Evolutionary conservation across 2,113 vertebrate genomes (phyloP).

Genomic region (Ictalurus punctatus): DNA sequence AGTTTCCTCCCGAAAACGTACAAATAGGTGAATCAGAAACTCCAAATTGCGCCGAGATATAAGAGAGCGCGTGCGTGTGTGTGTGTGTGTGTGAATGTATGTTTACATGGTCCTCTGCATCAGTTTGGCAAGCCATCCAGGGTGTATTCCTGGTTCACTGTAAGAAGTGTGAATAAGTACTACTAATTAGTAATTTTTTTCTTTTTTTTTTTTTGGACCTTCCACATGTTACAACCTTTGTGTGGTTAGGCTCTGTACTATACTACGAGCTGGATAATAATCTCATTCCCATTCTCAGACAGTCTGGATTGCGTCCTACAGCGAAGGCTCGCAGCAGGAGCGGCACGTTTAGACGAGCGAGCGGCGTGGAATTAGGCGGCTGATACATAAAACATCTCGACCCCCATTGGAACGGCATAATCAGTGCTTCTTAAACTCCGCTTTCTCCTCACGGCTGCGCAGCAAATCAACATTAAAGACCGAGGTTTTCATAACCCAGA

Average conservation of each 20-base stretch:
- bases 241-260: not conserved
- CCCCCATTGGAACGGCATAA: conserved; percentile 17
- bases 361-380: conserved; percentile 10
- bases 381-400: conserved; percentile 35
- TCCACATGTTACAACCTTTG: not conserved
- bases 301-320: not conserved
- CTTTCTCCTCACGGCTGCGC: conserved; percentile 4
- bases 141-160: not conserved
- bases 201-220: not conserved
- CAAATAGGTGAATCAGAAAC: not conserved
- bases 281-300: not conserved
- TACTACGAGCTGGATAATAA: not conserved
- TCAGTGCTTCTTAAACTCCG: conserved; percentile 35
- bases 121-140: not conserved
- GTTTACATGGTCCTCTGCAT: not conserved
- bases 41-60: not conserved
- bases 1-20: not conserved
- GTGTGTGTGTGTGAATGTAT: not conserved
- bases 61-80: not conserved
- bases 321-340: not conserved
- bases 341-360: not conserved
- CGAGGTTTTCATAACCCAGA: conserved; percentile 18
- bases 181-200: not conserved
- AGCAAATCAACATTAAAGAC: conserved; percentile 44
- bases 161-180: not conserved